A percentile compares a stretch with the other conserved stretches of the same genome.
These are phyloP conservation scores for Rostratula benghalensis DNA, from an alignment of 2,113 vertebrate species.

Conservation along the genomic window DNA sequence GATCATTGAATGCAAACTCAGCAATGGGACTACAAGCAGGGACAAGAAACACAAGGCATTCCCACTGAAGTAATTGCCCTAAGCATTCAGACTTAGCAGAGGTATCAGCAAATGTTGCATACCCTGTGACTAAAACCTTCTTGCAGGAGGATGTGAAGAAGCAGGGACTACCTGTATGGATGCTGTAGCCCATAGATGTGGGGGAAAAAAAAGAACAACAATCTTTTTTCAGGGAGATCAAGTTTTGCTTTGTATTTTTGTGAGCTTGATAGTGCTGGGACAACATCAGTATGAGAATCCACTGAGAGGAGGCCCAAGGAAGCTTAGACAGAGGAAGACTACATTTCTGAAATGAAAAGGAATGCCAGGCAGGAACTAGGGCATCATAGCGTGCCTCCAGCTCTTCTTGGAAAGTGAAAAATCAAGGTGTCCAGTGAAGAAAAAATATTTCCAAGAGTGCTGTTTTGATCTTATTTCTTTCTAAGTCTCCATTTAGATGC, in stretches of 20 bases:
- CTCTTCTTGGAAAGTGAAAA: background rate
- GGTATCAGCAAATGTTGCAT: background rate
- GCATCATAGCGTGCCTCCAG: background rate
- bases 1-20: background rate
- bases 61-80: background rate
- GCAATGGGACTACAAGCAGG: background rate
- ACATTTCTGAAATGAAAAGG: background rate
- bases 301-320: background rate
- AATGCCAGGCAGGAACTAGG: background rate
- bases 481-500: background rate
- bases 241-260: background rate
- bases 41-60: background rate
- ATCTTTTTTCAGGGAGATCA: background rate
- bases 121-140: background rate
- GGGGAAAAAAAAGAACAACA: background rate
- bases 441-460: background rate
- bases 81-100: background rate
- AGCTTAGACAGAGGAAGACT: background rate
- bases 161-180: background rate
- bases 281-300: background rate
- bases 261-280: background rate
- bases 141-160: background rate
- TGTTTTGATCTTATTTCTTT: background rate
- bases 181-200: rapidly evolving
- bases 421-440: background rate